phyloP scores from a whole-genome alignment of 2,797 vertebrate genomes.

The Limnodromus scolopaceus region DNA sequence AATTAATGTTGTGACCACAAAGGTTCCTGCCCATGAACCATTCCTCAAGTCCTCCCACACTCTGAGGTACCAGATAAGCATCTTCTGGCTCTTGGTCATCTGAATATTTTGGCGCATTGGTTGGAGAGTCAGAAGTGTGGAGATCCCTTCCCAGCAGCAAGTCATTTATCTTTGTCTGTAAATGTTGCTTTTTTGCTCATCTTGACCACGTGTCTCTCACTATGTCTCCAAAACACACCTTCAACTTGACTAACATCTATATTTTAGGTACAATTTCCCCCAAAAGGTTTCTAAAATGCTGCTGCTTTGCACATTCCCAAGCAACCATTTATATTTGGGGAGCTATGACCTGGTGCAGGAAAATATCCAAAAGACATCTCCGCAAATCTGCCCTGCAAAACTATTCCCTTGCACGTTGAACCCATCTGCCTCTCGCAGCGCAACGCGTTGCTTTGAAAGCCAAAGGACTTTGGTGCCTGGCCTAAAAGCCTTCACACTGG shows the following conservation, averaged over 20 bases:
- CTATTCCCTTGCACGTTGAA: fast-evolving
- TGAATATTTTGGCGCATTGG: neutral
- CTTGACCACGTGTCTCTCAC: neutral
- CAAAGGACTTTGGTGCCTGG: neutral
- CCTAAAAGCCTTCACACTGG: neutral
- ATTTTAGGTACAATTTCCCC: neutral
- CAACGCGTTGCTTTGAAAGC: neutral
- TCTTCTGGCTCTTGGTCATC: neutral
- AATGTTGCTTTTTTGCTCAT: neutral
- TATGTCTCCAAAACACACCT: neutral
- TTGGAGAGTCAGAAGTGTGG: neutral
- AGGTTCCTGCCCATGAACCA: neutral
- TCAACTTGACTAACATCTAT: neutral
- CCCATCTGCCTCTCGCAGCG: neutral
- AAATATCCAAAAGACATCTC: neutral
- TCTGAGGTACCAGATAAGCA: neutral
- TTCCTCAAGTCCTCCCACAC: fast-evolving
- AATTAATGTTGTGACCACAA: neutral
- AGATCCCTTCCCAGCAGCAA: neutral
- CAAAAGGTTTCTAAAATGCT: neutral
- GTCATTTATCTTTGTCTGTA: neutral
- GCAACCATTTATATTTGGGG: neutral
- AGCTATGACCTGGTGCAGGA: neutral
- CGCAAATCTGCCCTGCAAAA: neutral
- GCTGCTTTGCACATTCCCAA: neutral